Percentiles rank a stretch among this genome's conserved stretches.
Conservation (phyloP, 2,888 invertebrate species). For the Pseudolycoriella hygida region DNA sequence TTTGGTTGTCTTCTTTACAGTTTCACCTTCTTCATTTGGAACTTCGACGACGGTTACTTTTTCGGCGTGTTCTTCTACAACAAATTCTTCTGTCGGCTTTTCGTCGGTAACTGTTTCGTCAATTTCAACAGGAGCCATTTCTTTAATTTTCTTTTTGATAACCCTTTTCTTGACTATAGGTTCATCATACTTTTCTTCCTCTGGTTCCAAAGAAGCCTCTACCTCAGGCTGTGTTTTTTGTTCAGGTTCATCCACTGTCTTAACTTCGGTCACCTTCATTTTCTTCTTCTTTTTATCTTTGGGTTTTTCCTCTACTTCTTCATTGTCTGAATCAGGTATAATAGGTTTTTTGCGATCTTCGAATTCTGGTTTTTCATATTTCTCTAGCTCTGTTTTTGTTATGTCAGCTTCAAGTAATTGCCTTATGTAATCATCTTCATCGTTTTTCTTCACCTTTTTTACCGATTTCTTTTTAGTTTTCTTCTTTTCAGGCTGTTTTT, state of each 20-base stretch:
- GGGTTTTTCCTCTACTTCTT: constrained; percentile 7
- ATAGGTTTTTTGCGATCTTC: neutral
- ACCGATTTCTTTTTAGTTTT: too few species aligned
- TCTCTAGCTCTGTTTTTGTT: constrained; percentile 12
- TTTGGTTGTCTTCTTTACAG: constrained; percentile 21
- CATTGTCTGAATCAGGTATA: constrained; percentile 6
- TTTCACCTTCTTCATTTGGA: constrained; percentile 15
- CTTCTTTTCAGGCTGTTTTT: constrained; percentile 9
- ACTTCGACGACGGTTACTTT: constrained; percentile 13
- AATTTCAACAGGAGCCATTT: constrained; percentile 17
- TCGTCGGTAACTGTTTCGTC: constrained; percentile 15
- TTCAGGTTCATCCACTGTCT: neutral
- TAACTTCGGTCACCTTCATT: constrained; percentile 8
- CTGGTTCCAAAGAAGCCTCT: neutral
- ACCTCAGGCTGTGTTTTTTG: neutral
- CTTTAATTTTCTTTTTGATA: constrained; percentile 13
- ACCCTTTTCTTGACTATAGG: constrained; percentile 17
- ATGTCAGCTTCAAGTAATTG: constrained; percentile 24
- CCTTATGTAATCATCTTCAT: constrained; percentile 19
- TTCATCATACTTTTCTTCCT: constrained; percentile 11
- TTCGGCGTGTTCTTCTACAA: constrained; percentile 15
- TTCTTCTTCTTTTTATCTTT: constrained; percentile 7
- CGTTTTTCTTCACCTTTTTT: constrained; percentile 14
- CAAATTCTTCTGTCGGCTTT: constrained; percentile 12
- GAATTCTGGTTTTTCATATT: constrained; percentile 5